Base-by-base conservation (phyloP, 2,113 vertebrate species). In the Uropsilus gracilis region DNA sequence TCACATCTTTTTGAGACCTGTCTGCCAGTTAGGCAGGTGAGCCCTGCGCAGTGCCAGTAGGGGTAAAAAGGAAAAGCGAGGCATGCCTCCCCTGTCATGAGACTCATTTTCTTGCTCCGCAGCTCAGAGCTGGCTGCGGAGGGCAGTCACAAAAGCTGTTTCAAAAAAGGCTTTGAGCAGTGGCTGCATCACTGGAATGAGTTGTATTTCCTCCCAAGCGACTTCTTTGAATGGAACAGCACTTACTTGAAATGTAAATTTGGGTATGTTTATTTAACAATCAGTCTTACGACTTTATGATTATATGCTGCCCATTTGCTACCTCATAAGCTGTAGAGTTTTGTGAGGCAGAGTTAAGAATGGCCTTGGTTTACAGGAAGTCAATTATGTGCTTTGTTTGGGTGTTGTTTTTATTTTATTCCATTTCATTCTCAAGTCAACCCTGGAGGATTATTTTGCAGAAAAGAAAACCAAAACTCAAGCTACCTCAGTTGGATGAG, bases 161-260 rank as follows among this genome's bases (percentile, higher is more conserved):
- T 92, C 87, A 76, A 86, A 18, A 94, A 86, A 69, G 55, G 77
- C 81, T 92, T 80, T 76, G 53, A 91, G 68, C 84, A 90, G 37
- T 91, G 75, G 37, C 81, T 90, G 80, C 69, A 37, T 63, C 90
- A 72, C 30, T 92, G 94, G 53, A 93, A 85, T 86, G 86, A 95
- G 73, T 83, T 94, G 46, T 53, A 10, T 82, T 89, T 86, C 44
- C 1, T 95, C 78, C 80, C 78, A 95, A 59, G 75, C 68, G 92
- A 83, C 83, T 93, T 96, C 64, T 92, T 88, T 95, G 92, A 90
- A 76, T 91, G 84, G 55, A 90, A 93, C 37, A 76, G 13, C 61
- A 83, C 69, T 80, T 90, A 91, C 63, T 95, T 92, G 95, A 91
- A 92, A 89, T 94, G 63, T 90, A 71, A 90, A 87, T 94, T 94